Evolutionary conservation across 2,888 invertebrate species (phyloP).

Genomic region (Sarcophaga rosellei): DNA sequence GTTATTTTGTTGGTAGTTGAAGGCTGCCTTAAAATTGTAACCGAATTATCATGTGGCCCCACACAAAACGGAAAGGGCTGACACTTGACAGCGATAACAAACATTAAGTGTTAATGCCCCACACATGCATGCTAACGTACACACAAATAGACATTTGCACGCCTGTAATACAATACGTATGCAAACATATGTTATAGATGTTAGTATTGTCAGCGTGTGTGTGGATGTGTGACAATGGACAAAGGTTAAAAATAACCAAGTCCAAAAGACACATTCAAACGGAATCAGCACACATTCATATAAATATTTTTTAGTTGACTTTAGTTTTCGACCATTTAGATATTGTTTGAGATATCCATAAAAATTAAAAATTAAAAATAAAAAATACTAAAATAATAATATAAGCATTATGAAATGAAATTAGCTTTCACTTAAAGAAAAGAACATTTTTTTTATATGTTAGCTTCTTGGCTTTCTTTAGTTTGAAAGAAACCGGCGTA

Average conservation of each 20-base stretch:
- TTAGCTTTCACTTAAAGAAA: too few species aligned
- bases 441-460: too few species aligned
- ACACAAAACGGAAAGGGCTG: conserved; percentile 31
- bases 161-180: not conserved
- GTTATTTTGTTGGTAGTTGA: conserved; percentile 19
- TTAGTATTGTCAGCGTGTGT: not conserved
- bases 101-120: conserved; percentile 58
- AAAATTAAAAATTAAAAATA: not conserved
- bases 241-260: not conserved
- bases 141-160: not conserved
- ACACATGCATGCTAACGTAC: not conserved
- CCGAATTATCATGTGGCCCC: conserved; percentile 45
- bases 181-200: not conserved
- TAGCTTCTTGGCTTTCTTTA: not conserved
- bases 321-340: conserved; percentile 30
- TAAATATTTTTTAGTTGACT: conserved; percentile 29
- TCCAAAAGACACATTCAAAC: not conserved
- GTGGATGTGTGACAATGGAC: not conserved
- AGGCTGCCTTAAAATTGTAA: conserved; percentile 22
- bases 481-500: not conserved
- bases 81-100: conserved; percentile 60
- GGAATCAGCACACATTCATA: not conserved
- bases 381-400: not conserved
- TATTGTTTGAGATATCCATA: not conserved
- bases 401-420: not conserved